Conservation (phyloP, 2,888 invertebrate species). For the Acanthoscelides obtectus region DNA sequence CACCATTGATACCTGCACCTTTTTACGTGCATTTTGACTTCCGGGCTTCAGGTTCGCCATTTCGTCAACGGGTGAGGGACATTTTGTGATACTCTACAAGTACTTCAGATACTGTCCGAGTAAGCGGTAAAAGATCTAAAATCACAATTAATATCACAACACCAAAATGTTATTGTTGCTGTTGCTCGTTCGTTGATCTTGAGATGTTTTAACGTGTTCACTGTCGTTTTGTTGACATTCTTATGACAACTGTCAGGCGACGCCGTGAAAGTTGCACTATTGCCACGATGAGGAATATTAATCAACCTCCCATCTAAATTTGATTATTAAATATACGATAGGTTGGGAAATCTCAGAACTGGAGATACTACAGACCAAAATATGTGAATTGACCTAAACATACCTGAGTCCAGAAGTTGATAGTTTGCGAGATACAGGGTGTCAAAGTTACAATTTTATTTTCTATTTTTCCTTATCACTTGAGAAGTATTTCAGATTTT, state of each 20-base stretch:
- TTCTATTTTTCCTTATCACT: too few species aligned
- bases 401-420: too few species aligned
- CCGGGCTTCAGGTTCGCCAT: conserved; percentile 45
- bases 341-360: too few species aligned
- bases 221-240: neutral
- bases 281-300: too few species aligned
- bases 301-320: too few species aligned
- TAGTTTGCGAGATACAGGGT: too few species aligned
- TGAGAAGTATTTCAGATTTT: too few species aligned
- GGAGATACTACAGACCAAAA: too few species aligned
- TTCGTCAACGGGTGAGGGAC: conserved; percentile 2
- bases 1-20: conserved; percentile 82
- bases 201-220: neutral
- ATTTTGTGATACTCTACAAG: neutral
- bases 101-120: neutral
- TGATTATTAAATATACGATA: too few species aligned
- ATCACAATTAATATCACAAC: too few species aligned
- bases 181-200: neutral
- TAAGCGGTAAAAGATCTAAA: neutral
- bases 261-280: neutral
- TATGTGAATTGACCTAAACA: too few species aligned
- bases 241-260: neutral
- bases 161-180: neutral
- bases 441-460: too few species aligned
- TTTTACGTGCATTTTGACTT: conserved; percentile 44